phyloP scores from a whole-genome alignment of 2,113 vertebrate species.

The Galeopterus variegatus region DNA sequence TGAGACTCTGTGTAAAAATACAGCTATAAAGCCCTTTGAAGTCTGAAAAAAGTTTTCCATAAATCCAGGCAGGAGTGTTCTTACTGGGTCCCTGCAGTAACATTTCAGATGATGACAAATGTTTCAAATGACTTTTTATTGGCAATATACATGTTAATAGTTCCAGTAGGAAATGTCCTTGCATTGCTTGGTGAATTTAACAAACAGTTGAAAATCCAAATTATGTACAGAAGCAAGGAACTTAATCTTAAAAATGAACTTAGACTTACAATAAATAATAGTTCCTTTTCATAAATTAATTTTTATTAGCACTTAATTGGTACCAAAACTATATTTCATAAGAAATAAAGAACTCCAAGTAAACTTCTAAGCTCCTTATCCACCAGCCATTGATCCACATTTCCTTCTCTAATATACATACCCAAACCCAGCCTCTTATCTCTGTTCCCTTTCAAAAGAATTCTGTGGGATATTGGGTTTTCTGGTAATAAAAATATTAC shows the following conservation, averaged over 20 bases:
- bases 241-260: neutral
- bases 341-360: neutral
- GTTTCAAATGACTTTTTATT: neutral
- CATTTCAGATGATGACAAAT: neutral
- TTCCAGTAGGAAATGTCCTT: conserved; percentile 42
- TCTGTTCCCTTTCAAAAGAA: neutral
- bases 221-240: neutral
- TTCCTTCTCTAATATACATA: neutral
- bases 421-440: neutral
- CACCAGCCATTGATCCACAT: neutral
- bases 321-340: neutral
- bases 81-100: neutral
- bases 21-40: conserved; percentile 21
- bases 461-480: neutral
- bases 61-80: neutral
- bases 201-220: neutral
- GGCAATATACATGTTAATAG: neutral
- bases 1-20: neutral
- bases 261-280: conserved; percentile 18
- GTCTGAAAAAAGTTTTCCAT: neutral
- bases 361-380: neutral
- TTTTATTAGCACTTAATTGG: neutral
- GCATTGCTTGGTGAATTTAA: neutral
- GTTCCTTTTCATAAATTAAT: neutral
- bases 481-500: neutral